Evolutionary conservation across 2,888 invertebrate genomes (phyloP).

Genomic region (Andrena dorsata): DNA sequence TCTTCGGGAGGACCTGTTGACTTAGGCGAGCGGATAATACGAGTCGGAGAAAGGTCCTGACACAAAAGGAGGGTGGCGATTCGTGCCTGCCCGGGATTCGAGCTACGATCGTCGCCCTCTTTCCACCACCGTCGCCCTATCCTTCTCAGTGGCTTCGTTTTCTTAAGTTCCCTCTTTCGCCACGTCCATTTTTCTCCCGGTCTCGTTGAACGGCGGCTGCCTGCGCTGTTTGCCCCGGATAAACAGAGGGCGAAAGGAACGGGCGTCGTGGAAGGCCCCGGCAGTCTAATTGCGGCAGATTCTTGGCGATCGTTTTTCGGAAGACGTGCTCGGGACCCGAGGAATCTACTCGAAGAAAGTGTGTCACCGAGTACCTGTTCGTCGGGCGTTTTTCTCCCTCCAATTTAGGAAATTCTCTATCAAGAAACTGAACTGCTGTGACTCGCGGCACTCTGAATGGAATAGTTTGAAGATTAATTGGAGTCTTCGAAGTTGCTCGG

Average conservation of each 20-base stretch:
- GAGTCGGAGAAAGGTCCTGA: conserved; percentile 64
- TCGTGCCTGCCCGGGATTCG: conserved; percentile 60
- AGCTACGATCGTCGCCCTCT: conserved; percentile 53
- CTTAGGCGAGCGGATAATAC: conserved; percentile 72
- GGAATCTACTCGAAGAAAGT: not conserved
- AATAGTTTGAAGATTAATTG: not conserved
- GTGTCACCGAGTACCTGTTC: not conserved
- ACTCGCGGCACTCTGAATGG: not conserved
- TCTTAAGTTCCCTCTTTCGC: conserved; percentile 42
- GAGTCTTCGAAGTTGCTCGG: not conserved
- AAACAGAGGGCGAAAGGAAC: conserved; percentile 69
- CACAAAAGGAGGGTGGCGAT: conserved; percentile 72
- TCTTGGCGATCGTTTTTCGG: conserved; percentile 17
- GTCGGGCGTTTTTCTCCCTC: too few relatives aligned
- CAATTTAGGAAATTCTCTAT: not conserved
- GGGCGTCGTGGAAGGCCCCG: conserved; percentile 34
- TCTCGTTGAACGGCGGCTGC: conserved; percentile 3
- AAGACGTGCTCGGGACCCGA: conserved; percentile 8
- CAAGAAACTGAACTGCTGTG: not conserved
- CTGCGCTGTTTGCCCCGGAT: conserved; percentile 70
- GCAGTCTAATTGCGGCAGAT: conserved; percentile 67
- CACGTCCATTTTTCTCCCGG: conserved; percentile 29
- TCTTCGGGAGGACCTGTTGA: conserved; percentile 71
- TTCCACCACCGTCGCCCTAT: conserved; percentile 5
- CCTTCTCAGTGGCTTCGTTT: conserved; percentile 30